Percentiles rank a stretch among this genome's conserved stretches.
Evolutionary conservation across 1,140 invertebrate genomes (phyloP).

Genomic region (Conus betulinus): DNA sequence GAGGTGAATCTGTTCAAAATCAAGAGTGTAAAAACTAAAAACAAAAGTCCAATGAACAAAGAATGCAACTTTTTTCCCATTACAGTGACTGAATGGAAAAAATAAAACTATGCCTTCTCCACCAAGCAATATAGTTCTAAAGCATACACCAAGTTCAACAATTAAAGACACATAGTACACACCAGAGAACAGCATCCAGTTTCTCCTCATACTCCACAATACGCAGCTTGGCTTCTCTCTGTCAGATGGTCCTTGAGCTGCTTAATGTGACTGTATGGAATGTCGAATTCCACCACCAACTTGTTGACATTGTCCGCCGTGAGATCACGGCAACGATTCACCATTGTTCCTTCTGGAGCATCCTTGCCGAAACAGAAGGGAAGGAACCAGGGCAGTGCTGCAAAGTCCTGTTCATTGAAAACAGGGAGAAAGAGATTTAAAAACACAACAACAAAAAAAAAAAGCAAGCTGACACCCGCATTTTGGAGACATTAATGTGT

Average conservation of each 20-base stretch:
- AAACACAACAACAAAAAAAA: neutral
- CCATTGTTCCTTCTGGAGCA: constrained; percentile 57
- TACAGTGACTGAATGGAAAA: too few species aligned
- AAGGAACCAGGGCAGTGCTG: constrained; percentile 69
- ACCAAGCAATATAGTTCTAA: too few species aligned
- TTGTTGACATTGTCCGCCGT: constrained; percentile 66
- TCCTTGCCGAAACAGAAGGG: constrained; percentile 65
- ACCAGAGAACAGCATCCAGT: constrained; percentile 71
- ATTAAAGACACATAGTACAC: constrained; percentile 4
- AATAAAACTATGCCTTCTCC: too few species aligned
- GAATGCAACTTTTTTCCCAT: too few species aligned
- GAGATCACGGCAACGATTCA: constrained; percentile 51
- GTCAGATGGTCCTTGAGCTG: constrained; percentile 56
- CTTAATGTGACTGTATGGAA: constrained; percentile 67
- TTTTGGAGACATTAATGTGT: neutral
- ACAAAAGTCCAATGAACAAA: too few species aligned
- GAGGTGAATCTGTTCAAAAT: too few species aligned
- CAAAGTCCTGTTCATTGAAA: constrained; percentile 63
- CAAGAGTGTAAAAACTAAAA: too few species aligned
- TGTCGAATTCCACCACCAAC: constrained; percentile 51
- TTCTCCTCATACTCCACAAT: constrained; percentile 60
- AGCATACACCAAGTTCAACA: too few species aligned
- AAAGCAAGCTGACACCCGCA: neutral
- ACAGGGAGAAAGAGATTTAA: neutral
- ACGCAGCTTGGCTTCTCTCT: constrained; percentile 55